Evolutionary conservation across 2,113 vertebrate species (phyloP), one percentile per base, ranked within the genome.

Genomic region (Naja naja): DNA sequence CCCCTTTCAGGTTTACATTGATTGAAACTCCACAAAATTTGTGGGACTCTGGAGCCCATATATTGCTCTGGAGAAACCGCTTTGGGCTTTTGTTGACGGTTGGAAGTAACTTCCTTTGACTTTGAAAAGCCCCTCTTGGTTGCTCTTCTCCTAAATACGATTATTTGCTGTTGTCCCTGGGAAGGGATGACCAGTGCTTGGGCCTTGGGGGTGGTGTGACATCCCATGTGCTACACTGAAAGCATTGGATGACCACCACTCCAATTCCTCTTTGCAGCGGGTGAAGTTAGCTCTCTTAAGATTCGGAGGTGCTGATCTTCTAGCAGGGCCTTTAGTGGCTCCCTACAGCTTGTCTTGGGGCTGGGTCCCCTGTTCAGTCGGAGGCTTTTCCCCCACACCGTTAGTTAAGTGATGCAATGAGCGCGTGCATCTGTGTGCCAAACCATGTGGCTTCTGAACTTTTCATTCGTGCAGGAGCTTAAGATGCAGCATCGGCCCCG

Each of bases 141-240:
- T 0, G 8, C 55, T 0, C 30, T 34, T 45, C 1, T 85, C 92
- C 34, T 22, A 4, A 20, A 0, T 0, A 18, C 0, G 23, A 1
- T 3, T 39, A 8, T 0, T 1, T 34, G 2, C 30, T 60, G 87
- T 89, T 14, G 92, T 69, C 22, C 60, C 0, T 18, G 18, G 0
- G 0, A 20, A 92, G 34, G 53, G 85, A 1, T 30, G 16, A 87
- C 34, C 0, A 0, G 91, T 5, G 0, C 3, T 7, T 0, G 86
- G 91, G 39, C 3, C 4, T 1, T 5, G 94, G 0, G 0, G 0
- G 14, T 20, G 8, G 30, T 52, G 45, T 10, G 43, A 5, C 6
- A 5, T 14, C 25, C 22, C 16, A 11, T 14, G 25, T 25, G 87
- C 60, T 12, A 1, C 5, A 5, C 5, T 74, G 12, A 5, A 56